These are phyloP conservation scores for Brevipalpus yothersi DNA, from an alignment of 1,140 invertebrate species.

Conservation along the genomic window DNA sequence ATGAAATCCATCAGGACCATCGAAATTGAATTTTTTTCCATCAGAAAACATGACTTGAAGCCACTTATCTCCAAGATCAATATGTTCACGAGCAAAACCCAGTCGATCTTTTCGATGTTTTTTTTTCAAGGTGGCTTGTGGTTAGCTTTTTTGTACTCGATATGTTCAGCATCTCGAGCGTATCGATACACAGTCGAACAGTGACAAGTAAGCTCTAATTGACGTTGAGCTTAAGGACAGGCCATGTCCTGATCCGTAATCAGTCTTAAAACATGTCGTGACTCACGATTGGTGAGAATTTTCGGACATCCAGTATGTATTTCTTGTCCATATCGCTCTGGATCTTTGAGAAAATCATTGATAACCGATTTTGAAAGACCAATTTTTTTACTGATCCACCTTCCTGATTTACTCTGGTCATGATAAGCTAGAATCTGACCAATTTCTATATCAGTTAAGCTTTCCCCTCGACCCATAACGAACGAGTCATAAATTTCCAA, in stretches of 20 bases:
- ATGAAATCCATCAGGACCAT: background rate
- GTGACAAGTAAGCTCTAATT: background rate
- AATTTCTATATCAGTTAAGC: background rate
- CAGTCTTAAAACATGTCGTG: background rate
- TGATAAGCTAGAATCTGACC: background rate
- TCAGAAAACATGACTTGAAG: background rate
- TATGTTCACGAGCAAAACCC: background rate
- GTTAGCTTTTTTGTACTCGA: background rate
- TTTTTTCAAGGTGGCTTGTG: background rate
- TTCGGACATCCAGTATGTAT: background rate
- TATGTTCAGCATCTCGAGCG: background rate
- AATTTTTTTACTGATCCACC: background rate
- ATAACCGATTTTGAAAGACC: background rate
- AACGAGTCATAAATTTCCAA: too few relatives aligned
- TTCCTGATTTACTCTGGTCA: background rate
- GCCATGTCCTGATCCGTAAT: background rate
- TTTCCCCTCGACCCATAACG: background rate
- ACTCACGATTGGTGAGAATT: background rate
- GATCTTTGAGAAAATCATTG: background rate
- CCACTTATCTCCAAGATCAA: background rate
- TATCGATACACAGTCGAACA: background rate
- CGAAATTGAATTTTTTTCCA: background rate
- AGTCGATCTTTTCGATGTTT: background rate
- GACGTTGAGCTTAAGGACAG: background rate
- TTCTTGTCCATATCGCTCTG: background rate